Base-by-base conservation (phyloP, 2,888 invertebrate species). In the Mimas tiliae region DNA sequence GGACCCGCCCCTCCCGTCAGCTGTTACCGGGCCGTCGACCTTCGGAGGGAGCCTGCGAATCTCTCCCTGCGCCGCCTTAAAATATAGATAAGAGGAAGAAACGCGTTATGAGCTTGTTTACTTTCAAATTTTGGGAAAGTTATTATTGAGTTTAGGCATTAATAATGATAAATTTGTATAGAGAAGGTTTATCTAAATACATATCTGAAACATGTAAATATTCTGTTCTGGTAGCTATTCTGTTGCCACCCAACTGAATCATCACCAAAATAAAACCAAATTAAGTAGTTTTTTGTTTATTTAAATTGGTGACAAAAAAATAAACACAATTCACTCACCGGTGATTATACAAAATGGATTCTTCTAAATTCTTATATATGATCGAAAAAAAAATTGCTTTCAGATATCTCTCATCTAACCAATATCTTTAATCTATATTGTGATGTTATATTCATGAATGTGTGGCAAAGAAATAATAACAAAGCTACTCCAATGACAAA, bases 1-100 rank as follows among this genome's bases (percentile, higher is more conserved):
- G 79, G 27, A 76, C 88, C 82, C 85, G 87, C 81, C 80, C 74
- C 79, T 81, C 83, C 86, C 82, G 87, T 88, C 90, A 89, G 90
- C 88, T 89, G 88, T 88, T 87, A 76, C 76, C 74, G 83, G 90
- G 84, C 77, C 89, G 76, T 74, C 82, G 84, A 89, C 87, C 89
- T 81, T 74, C 67, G 70, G 68, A 70, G 77, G 76, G 79, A 75
- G 75, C 74, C 67, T 63, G 51, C 71, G 66, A 73, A 72, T 72
- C 72, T 73, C 72, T 73, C 68, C 34, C 66, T 33, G 14, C 52
- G n/a, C 42, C 53, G 33, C 53, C 62, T 48, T 34, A 66, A 63
- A 42, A 34, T 58, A 48, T 47, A 65, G 34, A 53, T 65, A 48
- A 50, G 48, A 58, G 47, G 65, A 65, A 58, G 55, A 38, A 55